Percentiles rank a stretch among this genome's conserved stretches.
Evolutionary conservation across 2,888 invertebrate genomes (phyloP).

Genomic region (Perizoma affinitatum): DNA sequence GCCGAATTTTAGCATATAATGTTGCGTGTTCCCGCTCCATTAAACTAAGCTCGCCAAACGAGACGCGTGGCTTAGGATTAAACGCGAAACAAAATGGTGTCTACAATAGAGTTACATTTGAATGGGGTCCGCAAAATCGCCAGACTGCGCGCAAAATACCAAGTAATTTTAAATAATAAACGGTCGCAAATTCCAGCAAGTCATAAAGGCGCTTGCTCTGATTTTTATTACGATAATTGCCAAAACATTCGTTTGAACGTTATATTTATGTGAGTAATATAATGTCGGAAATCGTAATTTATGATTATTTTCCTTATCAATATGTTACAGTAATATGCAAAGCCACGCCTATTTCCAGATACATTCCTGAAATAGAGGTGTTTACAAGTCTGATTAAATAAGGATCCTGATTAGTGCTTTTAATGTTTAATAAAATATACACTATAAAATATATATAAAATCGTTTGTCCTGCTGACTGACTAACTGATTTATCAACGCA

Average conservation of each 20-base stretch:
- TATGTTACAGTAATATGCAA: neutral
- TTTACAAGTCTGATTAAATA: too few relatives aligned
- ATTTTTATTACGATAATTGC: constrained; percentile 42
- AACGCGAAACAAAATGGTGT: constrained; percentile 64
- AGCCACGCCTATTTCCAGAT: too few relatives aligned
- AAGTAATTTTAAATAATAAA: constrained; percentile 38
- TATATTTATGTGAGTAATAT: constrained; percentile 32
- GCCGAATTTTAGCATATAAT: constrained; percentile 48
- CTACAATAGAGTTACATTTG: constrained; percentile 56
- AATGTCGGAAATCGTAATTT: constrained; percentile 19
- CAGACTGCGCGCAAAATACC: constrained; percentile 31
- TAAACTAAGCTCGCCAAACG: constrained; percentile 68
- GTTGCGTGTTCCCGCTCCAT: constrained; percentile 65
- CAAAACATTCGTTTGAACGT: constrained; percentile 35
- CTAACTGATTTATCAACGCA: too few relatives aligned
- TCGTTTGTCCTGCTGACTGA: too few relatives aligned
- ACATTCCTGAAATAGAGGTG: too few relatives aligned
- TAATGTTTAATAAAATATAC: too few relatives aligned
- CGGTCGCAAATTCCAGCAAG: constrained; percentile 42
- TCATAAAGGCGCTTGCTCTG: constrained; percentile 39
- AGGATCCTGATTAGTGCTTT: too few relatives aligned
- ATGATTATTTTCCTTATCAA: constrained; percentile 20
- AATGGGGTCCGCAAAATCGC: constrained; percentile 41
- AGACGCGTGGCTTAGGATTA: constrained; percentile 66
- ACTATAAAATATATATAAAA: too few relatives aligned